Evolutionary conservation across 2,113 vertebrate species (phyloP).

Genomic region (Craseonycteris thonglongyai): DNA sequence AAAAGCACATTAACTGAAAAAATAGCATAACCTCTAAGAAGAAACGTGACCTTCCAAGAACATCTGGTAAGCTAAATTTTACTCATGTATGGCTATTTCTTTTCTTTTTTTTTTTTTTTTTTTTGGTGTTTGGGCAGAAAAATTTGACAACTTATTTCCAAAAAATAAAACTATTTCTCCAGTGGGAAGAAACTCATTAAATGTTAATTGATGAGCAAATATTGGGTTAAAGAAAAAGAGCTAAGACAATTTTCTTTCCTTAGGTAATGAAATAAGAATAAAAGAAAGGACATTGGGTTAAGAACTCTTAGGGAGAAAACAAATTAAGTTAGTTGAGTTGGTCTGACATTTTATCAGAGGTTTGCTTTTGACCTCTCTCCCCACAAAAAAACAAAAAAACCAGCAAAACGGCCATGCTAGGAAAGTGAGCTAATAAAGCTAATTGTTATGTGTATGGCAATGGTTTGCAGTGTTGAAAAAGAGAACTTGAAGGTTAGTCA

Average conservation of each 20-base stretch:
- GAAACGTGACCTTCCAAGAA: background rate
- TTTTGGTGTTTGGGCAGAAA: background rate
- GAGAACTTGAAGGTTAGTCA: background rate
- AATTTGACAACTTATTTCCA: constrained; percentile 25
- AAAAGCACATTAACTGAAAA: constrained; percentile 21
- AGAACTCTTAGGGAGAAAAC: background rate
- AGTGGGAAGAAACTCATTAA: constrained; percentile 20
- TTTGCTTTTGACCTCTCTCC: constrained; percentile 32
- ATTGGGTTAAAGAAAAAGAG: background rate
- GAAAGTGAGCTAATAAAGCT: background rate
- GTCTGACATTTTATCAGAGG: background rate
- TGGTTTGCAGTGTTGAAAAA: background rate
- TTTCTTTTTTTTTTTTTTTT: background rate
- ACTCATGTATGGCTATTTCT: background rate
- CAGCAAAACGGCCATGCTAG: background rate
- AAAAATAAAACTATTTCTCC: constrained; percentile 3
- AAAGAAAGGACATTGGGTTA: constrained; percentile 35
- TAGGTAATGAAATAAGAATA: constrained; percentile 30
- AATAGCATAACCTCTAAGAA: background rate
- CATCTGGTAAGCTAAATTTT: background rate
- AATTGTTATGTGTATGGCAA: background rate
- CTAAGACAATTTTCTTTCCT: background rate
- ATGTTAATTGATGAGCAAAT: constrained; percentile 13
- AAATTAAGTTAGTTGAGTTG: background rate
- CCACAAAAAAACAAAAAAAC: background rate